phyloP scores from a whole-genome alignment of 2,888 invertebrate species.

The Cyclophora punctaria region DNA sequence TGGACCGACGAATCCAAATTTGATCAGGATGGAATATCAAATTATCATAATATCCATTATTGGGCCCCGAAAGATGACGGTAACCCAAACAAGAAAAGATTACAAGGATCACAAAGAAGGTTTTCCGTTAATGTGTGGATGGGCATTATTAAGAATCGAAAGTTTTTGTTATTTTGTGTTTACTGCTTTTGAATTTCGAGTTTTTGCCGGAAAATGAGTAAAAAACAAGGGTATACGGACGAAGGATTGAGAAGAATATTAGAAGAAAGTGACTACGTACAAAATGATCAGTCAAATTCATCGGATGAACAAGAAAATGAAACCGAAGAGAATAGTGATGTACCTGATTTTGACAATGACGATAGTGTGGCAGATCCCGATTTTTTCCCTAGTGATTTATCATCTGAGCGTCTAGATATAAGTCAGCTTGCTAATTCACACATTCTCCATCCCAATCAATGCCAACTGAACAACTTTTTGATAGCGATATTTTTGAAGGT shows the following conservation, averaged over 20 bases:
- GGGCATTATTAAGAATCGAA: background rate
- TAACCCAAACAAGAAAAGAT: constrained; percentile 23
- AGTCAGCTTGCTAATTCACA: too few relatives aligned
- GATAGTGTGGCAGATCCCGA: background rate
- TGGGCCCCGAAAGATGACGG: constrained; percentile 1
- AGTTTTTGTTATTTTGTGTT: background rate
- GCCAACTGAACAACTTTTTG: too few relatives aligned
- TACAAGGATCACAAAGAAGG: constrained; percentile 11
- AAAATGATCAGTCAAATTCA: background rate
- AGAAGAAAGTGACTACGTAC: constrained; percentile 1
- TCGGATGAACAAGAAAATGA: background rate
- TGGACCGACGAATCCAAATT: too few relatives aligned
- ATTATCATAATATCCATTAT: constrained; percentile 17
- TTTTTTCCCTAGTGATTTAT: constrained; percentile 7
- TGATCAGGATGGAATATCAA: constrained; percentile 7
- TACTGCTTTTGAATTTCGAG: background rate
- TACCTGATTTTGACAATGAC: background rate
- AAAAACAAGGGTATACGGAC: constrained; percentile 1
- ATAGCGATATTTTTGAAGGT: too few relatives aligned
- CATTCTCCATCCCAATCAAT: too few relatives aligned
- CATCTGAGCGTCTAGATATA: too few relatives aligned
- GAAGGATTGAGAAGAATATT: background rate
- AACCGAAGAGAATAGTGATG: background rate
- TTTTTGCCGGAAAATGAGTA: background rate
- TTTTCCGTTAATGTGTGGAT: background rate